Evolutionary conservation across 2,797 vertebrate species (phyloP).

Genomic region (Labeo calbasu): DNA sequence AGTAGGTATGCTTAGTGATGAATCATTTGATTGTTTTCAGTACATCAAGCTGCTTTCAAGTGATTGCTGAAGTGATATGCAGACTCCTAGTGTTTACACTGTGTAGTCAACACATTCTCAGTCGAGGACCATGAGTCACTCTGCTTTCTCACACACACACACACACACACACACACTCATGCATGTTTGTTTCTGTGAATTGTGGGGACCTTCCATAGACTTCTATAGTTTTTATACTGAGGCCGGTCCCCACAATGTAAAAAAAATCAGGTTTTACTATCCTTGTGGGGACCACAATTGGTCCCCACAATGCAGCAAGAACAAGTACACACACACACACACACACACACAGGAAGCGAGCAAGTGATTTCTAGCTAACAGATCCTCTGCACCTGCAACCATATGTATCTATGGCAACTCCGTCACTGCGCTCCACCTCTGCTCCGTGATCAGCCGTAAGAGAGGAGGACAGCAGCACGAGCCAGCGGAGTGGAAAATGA

Average conservation of each 20-base stretch:
- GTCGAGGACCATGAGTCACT: constrained; percentile 13
- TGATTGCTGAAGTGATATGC: neutral
- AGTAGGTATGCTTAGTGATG: neutral
- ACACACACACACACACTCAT: neutral
- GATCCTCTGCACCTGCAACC: constrained; percentile 56
- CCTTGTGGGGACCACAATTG: too few relatives aligned
- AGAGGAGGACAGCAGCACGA: constrained; percentile 57
- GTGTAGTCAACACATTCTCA: neutral
- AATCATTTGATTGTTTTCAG: neutral
- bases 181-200: too few relatives aligned
- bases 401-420: constrained; percentile 70
- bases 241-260: too few relatives aligned
- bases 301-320: too few relatives aligned
- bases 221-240: too few relatives aligned
- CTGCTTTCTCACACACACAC: neutral
- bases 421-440: constrained; percentile 63
- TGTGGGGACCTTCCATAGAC: too few relatives aligned
- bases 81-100: neutral
- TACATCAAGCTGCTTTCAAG: neutral
- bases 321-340: neutral
- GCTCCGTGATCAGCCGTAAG: constrained; percentile 62
- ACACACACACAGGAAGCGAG: neutral
- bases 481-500: constrained; percentile 77
- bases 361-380: constrained; percentile 51
- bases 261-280: too few relatives aligned